These are phyloP conservation scores for Urocynchramus pylzowi DNA, from an alignment of 2,113 vertebrate species.

Conservation along the genomic window DNA sequence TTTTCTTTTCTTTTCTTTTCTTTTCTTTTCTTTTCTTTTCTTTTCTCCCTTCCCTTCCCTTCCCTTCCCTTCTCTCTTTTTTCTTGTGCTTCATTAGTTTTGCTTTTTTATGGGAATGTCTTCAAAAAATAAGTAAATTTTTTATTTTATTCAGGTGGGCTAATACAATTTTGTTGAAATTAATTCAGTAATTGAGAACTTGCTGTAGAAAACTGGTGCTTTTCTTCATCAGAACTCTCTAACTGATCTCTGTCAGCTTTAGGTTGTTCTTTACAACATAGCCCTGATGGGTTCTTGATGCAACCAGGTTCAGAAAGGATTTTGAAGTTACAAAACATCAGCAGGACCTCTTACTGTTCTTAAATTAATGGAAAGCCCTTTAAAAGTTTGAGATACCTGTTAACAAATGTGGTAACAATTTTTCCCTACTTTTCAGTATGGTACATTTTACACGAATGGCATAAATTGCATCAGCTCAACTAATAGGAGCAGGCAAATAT, in stretches of 20 bases:
- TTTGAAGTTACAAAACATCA: background rate
- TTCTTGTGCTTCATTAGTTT: too few relatives aligned
- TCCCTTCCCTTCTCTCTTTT: too few relatives aligned
- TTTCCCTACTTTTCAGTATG: background rate
- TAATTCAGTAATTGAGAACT: background rate
- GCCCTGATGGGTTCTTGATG: background rate
- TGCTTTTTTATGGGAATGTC: background rate
- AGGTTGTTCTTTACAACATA: background rate
- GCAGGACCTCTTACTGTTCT: background rate
- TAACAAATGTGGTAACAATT: background rate
- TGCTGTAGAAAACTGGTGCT: background rate
- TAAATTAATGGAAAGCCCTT: background rate
- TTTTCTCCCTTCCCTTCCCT: background rate
- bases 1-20: too few relatives aligned
- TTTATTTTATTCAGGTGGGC: background rate
- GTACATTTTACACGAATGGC: rapidly evolving
- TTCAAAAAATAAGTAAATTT: background rate
- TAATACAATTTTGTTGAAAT: background rate
- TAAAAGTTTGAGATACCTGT: background rate
- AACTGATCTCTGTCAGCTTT: background rate
- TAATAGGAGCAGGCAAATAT: background rate
- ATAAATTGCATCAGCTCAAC: background rate
- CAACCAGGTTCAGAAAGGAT: background rate
- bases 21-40: too few relatives aligned
- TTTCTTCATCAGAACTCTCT: background rate